These are phyloP conservation scores for Linhomoeus sp. DNA, from an alignment of 2,888 invertebrate species.

Conservation along the genomic window DNA sequence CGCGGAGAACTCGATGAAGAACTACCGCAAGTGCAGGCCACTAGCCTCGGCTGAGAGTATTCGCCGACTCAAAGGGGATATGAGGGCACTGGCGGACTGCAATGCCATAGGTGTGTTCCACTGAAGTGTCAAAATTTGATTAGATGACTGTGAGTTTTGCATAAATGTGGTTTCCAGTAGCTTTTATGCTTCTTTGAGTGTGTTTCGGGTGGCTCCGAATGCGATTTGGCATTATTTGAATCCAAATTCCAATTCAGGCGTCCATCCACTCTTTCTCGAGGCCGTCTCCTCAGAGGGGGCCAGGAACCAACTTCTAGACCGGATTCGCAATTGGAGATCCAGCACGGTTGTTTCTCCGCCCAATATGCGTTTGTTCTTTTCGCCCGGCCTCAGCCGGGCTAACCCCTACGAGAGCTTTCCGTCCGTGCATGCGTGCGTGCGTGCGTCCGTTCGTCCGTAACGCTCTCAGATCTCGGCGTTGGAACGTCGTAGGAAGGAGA, in stretches of 20 bases:
- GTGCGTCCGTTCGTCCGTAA: too few relatives aligned
- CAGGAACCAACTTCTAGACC: slow-evolving; percentile 7
- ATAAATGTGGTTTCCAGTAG: too few relatives aligned
- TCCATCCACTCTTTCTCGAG: slow-evolving; percentile 9
- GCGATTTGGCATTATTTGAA: neutral
- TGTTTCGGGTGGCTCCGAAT: neutral
- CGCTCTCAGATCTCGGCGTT: too few relatives aligned
- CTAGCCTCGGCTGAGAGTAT: slow-evolving; percentile 72
- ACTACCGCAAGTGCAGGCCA: slow-evolving; percentile 68
- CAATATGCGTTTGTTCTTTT: neutral
- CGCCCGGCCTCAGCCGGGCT: too few relatives aligned
- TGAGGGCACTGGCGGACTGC: neutral
- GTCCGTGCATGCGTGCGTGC: neutral
- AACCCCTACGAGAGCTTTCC: too few relatives aligned
- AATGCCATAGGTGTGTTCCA: too few relatives aligned
- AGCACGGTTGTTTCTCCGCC: slow-evolving; percentile 5
- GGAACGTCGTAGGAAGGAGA: too few relatives aligned
- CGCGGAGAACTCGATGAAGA: slow-evolving; percentile 67
- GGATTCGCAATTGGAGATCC: slow-evolving; percentile 14
- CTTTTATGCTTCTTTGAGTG: too few relatives aligned
- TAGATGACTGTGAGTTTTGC: too few relatives aligned
- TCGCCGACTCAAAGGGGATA: slow-evolving; percentile 49
- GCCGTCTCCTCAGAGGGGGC: neutral
- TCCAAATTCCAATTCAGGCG: neutral
- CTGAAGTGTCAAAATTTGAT: too few relatives aligned